Evolutionary conservation across 2,797 vertebrate genomes (phyloP).

Genomic region (Diceros bicornis): DNA sequence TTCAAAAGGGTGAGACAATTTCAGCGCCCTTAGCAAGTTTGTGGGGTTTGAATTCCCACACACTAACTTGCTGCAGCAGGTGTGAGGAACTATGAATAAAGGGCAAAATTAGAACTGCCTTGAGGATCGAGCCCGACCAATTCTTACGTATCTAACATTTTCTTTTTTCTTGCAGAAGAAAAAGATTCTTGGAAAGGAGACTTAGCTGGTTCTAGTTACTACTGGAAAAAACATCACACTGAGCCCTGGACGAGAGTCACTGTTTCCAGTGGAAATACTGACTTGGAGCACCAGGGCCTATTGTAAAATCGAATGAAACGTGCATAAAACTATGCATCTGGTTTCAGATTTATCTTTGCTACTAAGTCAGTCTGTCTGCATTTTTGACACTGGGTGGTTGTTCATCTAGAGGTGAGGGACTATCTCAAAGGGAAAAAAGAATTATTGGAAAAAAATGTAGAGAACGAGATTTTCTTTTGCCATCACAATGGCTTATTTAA

Average conservation of each 20-base stretch:
- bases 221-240: conserved; percentile 79
- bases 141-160: conserved; percentile 11
- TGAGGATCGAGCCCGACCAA: not conserved
- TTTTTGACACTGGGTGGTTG: conserved; percentile 57
- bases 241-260: conserved; percentile 76
- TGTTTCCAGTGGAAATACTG: conserved; percentile 84
- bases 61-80: not conserved
- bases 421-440: not conserved
- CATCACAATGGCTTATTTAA: not conserved
- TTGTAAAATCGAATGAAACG: conserved; percentile 86
- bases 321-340: conserved; percentile 77
- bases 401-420: not conserved
- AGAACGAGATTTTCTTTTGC: conserved; percentile 33
- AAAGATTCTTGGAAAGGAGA: conserved; percentile 74
- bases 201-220: conserved; percentile 71
- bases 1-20: not conserved
- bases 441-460: not conserved
- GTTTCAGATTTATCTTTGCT: conserved; percentile 83
- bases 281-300: conserved; percentile 63
- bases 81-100: not conserved
- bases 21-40: not conserved
- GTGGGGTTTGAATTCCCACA: not conserved
- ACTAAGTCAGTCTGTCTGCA: conserved; percentile 70
- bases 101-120: not conserved
- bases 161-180: conserved; percentile 71